Evolutionary conservation across 1,140 invertebrate genomes (phyloP), one percentile per base, ranked within the genome.

Genomic region (Bombus polaris): DNA sequence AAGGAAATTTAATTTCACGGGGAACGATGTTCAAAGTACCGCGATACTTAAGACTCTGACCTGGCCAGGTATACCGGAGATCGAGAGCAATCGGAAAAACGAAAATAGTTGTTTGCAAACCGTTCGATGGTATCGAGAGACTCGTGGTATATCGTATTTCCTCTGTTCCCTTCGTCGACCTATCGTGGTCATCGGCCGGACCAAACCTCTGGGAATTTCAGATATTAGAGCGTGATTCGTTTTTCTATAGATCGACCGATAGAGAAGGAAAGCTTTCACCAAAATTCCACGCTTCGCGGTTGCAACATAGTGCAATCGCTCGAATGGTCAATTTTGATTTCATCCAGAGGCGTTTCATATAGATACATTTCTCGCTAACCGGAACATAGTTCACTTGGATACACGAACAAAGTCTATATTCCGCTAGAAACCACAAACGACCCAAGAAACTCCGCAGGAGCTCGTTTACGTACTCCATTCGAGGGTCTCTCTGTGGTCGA

Each of bases 11-110:
- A 57, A 84, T 84, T 79, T 79, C 82, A 6, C 39, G 25, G 65
- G 37, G 53, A 59, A 84, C 75, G 82, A 84, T 62, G 82, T n/a
- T 71, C 82, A 44, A 79, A 84, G 82, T 59, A 72, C 62, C 75
- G 82, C 82, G 76, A 84, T 71, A 77, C 35, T 83, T 83, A 77
- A 70, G 73, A 53, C 53, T 76, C 53, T 22, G 80, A 39, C 15
- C 37, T 9, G 13, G 5, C n/a, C 71, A 73, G 44, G 71, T 39
- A 42, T 22, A 28, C 37, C 18, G n/a, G 10, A 2, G 18, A 18
- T 3, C 35, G 66, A 68, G 18, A 22, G 37, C 9, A 57, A 68
- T 57, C 42, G 47, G 13, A 66, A 28, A 44, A 73, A 62, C 37
- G 39, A 35, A 65, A 62, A 74, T 22, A 57, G 32, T 37, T 47